Evolutionary conservation across 2,113 vertebrate species (phyloP).

Genomic region (Turdus rufiventris): DNA sequence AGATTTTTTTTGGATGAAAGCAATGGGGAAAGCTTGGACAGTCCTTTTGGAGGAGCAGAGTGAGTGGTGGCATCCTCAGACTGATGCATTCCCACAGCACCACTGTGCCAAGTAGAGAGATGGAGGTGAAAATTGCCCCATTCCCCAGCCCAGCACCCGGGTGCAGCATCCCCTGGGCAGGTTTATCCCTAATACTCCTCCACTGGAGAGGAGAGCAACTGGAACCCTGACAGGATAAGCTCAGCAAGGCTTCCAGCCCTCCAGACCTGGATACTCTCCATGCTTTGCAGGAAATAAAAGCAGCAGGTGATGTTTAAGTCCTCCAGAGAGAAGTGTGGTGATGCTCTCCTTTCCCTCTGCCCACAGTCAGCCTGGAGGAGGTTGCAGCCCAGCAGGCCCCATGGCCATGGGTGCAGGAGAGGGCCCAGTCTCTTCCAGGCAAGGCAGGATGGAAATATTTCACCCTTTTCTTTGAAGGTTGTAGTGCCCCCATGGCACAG

Average conservation of each 20-base stretch:
- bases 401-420: rapidly evolving
- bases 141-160: not conserved
- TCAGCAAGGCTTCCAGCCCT: not conserved
- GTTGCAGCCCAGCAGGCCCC: rapidly evolving
- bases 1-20: not conserved
- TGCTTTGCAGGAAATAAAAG: conserved; percentile 52
- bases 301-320: not conserved
- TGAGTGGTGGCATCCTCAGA: not conserved
- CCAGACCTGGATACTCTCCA: not conserved
- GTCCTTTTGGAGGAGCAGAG: not conserved
- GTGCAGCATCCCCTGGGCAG: not conserved
- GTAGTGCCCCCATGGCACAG: not conserved
- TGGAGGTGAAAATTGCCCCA: not conserved
- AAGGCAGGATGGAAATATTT: not conserved
- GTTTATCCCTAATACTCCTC: not conserved
- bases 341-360: not conserved
- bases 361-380: not conserved
- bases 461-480: not conserved
- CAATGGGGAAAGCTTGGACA: not conserved
- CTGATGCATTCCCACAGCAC: not conserved
- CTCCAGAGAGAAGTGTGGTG: not conserved
- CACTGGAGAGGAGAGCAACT: not conserved
- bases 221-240: not conserved
- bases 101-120: not conserved
- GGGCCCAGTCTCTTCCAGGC: not conserved